Evolutionary conservation across 2,888 invertebrate species (phyloP), one percentile per base, ranked within the genome.

Genomic region (Noctua janthe): DNA sequence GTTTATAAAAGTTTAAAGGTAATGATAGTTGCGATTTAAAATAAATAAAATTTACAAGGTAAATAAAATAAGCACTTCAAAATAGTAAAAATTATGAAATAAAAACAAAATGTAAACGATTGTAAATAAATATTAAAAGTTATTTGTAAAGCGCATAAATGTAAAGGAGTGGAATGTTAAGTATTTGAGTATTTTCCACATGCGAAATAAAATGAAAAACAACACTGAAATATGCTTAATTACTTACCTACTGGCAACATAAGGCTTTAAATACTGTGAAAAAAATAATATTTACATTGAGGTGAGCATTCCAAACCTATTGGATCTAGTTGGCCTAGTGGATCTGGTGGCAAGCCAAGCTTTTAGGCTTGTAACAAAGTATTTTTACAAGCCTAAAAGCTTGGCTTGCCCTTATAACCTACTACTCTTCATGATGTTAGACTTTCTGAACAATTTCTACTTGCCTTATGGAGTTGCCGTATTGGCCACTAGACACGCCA

Each of bases 151-250:
- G 79, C 74, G 77, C 70, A 83, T 83, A 85, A 77, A 75, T 84
- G 79, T 80, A 56, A 74, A 85, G 71, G 49, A 79, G 87, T 89
- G 90, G 90, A 90, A 90, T 90, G 90, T 89, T 79, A 80, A 84
- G 77, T 80, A 80, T 84, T 73, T 84, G 84, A 89, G 82, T 88
- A 88, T 84, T 87, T 83, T 88, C 87, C 89, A 88, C 89, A 81
- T 71, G 76, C 29, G 13, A 77, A 39, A 62, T 66, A 71, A 35
- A 83, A 74, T 81, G 72, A 84, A 74, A n/a, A 66, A 76, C 67
- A 76, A 79, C 79, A 81, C 73, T 70, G 78, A 80, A 74, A 59
- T 72, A 62, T 80, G 78, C 69, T 78, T 80, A 79, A 70, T 72
- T 78, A 83, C 56, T 71, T 71, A 29, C 29, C 29, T 29, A 86